phyloP scores from a whole-genome alignment of 2,888 invertebrate species.

The Pristionchus maxplancki region DNA sequence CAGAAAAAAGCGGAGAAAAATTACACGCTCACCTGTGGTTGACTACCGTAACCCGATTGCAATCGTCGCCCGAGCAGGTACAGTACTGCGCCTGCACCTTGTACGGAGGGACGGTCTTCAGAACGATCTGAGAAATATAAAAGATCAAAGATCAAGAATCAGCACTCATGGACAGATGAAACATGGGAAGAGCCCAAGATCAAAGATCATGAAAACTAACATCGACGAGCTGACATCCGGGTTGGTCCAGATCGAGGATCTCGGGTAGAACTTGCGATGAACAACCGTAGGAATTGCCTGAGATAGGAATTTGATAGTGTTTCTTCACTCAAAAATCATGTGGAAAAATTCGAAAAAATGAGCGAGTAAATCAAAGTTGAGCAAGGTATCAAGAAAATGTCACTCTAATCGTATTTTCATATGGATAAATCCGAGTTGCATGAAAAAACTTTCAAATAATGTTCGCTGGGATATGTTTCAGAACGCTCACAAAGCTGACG shows the following conservation, averaged over 20 bases:
- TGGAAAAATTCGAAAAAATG: too few relatives aligned
- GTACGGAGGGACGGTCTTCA: constrained; percentile 28
- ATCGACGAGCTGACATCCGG: background rate
- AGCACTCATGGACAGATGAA: too few relatives aligned
- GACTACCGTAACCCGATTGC: constrained; percentile 40
- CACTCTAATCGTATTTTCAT: too few relatives aligned
- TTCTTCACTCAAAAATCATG: too few relatives aligned
- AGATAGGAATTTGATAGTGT: background rate
- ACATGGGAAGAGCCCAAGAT: background rate
- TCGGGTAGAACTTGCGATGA: background rate
- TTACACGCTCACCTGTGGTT: constrained; percentile 29
- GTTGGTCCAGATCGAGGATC: background rate
- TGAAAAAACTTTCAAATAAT: background rate
- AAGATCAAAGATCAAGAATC: background rate
- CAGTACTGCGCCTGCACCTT: constrained; percentile 29
- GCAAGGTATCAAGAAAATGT: too few relatives aligned
- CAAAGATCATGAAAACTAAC: background rate
- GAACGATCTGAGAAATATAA: background rate
- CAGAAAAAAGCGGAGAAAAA: too few relatives aligned
- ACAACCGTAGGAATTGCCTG: constrained; percentile 5
- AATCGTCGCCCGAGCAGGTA: constrained; percentile 19
- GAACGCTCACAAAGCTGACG: background rate
- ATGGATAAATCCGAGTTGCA: too few relatives aligned
- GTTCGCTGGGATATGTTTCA: background rate
- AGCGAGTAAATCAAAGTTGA: too few relatives aligned